phyloP scores from a whole-genome alignment of 2,113 vertebrate genomes.

The Oostethus manadensis region DNA sequence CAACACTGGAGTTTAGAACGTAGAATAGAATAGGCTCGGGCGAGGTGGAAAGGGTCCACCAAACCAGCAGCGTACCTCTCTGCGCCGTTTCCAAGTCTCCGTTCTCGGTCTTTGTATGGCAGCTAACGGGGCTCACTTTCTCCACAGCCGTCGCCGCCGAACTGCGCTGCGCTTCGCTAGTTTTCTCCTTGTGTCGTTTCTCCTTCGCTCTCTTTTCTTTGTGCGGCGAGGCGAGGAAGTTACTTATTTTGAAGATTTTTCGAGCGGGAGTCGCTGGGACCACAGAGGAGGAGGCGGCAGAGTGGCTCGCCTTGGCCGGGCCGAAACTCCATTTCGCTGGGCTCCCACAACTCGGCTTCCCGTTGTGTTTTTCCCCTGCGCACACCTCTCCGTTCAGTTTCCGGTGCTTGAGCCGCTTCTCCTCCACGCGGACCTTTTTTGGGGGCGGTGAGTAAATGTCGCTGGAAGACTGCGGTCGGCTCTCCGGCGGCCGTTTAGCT shows the following conservation, averaged over 20 bases:
- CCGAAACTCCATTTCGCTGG: slow-evolving; percentile 80
- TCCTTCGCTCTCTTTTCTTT: slow-evolving; percentile 81
- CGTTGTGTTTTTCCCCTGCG: slow-evolving; percentile 75
- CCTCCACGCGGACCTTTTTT: slow-evolving; percentile 78
- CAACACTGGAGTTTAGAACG: no score
- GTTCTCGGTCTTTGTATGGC: slow-evolving; percentile 72
- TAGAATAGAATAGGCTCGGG: fast-evolving
- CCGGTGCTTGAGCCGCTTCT: slow-evolving; percentile 76
- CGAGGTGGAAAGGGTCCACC: not conserved
- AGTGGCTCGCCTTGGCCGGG: slow-evolving; percentile 70
- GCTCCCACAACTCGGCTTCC: slow-evolving; percentile 76
- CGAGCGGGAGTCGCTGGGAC: slow-evolving; percentile 49
- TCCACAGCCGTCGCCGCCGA: slow-evolving; percentile 48
- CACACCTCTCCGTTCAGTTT: slow-evolving; percentile 80
- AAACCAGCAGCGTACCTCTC: slow-evolving; percentile 48
- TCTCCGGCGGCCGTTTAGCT: slow-evolving; percentile 68
- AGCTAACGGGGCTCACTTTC: slow-evolving; percentile 64
- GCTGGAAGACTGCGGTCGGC: slow-evolving; percentile 64
- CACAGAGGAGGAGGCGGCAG: slow-evolving; percentile 48
- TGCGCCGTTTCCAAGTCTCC: slow-evolving; percentile 60
- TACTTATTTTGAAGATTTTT: slow-evolving; percentile 75
- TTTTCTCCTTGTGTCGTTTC: slow-evolving; percentile 78
- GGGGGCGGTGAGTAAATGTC: slow-evolving; percentile 70
- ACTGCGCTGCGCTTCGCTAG: slow-evolving; percentile 66
- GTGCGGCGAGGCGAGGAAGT: slow-evolving; percentile 64